A percentile compares a stretch with the other conserved stretches of the same genome.
These are phyloP conservation scores for Oligia fasciuncula DNA, from an alignment of 2,888 invertebrate genomes.

Conservation along the genomic window DNA sequence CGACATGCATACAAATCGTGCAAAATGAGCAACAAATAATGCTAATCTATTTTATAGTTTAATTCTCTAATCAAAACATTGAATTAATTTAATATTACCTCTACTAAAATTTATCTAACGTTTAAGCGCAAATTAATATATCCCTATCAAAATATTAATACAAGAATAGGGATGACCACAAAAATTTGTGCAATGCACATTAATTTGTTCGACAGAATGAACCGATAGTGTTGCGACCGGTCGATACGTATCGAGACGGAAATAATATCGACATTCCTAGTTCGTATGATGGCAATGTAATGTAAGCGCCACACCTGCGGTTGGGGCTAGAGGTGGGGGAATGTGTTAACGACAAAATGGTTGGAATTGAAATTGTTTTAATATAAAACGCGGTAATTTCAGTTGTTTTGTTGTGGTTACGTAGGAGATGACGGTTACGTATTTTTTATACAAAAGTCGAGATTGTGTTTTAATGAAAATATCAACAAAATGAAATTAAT, in stretches of 20 bases:
- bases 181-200: slow-evolving; percentile 59
- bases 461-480: background rate
- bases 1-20: slow-evolving; percentile 25
- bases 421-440: background rate
- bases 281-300: slow-evolving; percentile 71
- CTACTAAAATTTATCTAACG: slow-evolving; percentile 22
- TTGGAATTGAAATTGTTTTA: slow-evolving; percentile 15
- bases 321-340: slow-evolving; percentile 68
- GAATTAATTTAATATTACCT: slow-evolving; percentile 43
- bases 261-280: slow-evolving; percentile 79
- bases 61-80: slow-evolving; percentile 36
- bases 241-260: slow-evolving; percentile 77
- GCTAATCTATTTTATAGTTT: slow-evolving; percentile 32
- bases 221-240: slow-evolving; percentile 75
- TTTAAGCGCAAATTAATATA: slow-evolving; percentile 14
- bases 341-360: slow-evolving; percentile 39
- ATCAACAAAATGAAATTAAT: background rate
- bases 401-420: background rate
- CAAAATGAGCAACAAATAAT: slow-evolving; percentile 41
- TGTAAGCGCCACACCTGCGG: slow-evolving; percentile 81
- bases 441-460: background rate
- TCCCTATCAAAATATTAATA: slow-evolving; percentile 29
- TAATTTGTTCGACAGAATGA: slow-evolving; percentile 66
- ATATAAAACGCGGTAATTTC: background rate
- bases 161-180: slow-evolving; percentile 59